These are phyloP conservation scores for Eupeodes corollae DNA, from an alignment of 1,140 invertebrate species.

Conservation along the genomic window DNA sequence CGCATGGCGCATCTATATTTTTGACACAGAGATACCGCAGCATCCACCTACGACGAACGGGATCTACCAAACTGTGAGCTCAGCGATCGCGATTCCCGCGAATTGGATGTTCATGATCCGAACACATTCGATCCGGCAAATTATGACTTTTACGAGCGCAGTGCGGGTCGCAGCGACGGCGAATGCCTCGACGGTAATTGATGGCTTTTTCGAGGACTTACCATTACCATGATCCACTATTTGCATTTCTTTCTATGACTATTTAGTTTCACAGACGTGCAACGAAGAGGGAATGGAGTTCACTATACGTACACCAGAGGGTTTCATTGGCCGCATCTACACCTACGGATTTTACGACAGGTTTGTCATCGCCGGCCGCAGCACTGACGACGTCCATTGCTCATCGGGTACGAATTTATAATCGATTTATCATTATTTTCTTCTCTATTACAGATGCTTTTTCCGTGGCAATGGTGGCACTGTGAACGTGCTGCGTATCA, in stretches of 20 bases:
- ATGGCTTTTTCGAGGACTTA: conserved; percentile 16
- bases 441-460: conserved; percentile 51
- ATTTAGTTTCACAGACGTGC: conserved; percentile 75
- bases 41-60: conserved; percentile 46
- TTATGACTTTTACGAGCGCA: conserved; percentile 79
- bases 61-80: conserved; percentile 79
- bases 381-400: not conserved
- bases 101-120: conserved; percentile 73
- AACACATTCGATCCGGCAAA: conserved; percentile 74
- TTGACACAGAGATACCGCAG: conserved; percentile 42
- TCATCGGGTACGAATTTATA: not conserved
- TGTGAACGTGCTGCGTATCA: conserved; percentile 70
- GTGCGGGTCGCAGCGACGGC: conserved; percentile 54
- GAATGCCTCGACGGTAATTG: conserved; percentile 68
- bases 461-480: conserved; percentile 79
- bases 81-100: conserved; percentile 71
- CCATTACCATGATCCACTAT: not conserved
- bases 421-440: not conserved
- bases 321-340: conserved; percentile 80
- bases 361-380: conserved; percentile 3
- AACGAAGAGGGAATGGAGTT: conserved; percentile 92
- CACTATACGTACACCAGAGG: conserved; percentile 72
- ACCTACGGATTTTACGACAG: conserved; percentile 81
- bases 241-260: conserved; percentile 2
- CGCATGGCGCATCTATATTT: conserved; percentile 11